Conservation (phyloP, 2,113 vertebrate genomes). For the Sialia sialis region DNA sequence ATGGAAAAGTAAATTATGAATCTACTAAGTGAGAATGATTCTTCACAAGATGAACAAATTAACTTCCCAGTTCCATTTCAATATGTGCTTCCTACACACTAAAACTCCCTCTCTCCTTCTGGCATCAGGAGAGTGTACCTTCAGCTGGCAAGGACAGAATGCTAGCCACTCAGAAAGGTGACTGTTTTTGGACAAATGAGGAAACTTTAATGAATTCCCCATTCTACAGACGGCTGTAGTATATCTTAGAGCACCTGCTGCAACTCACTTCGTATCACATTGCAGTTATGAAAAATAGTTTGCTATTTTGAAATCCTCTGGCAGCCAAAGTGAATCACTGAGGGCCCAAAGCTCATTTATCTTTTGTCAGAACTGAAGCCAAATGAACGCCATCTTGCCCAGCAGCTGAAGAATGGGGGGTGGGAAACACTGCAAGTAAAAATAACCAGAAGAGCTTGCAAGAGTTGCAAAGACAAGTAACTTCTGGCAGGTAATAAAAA, state of each 20-base stretch:
- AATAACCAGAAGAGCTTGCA: slow-evolving; percentile 84
- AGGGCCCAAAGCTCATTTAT: slow-evolving; percentile 98
- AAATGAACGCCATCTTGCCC: slow-evolving; percentile 94
- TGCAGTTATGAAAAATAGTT: slow-evolving; percentile 99
- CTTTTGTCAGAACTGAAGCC: slow-evolving; percentile 99
- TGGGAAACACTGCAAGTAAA: slow-evolving; percentile 87
- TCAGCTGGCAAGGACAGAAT: slow-evolving; percentile 58
- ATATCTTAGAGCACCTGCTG: slow-evolving; percentile 88
- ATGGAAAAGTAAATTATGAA: background rate
- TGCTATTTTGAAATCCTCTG: slow-evolving; percentile 99
- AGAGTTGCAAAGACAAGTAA: slow-evolving; percentile 80
- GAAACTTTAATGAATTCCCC: slow-evolving; percentile 85
- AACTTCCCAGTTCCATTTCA: background rate
- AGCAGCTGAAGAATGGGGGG: slow-evolving; percentile 91
- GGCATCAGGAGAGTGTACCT: background rate
- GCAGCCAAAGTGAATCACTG: slow-evolving; percentile 94
- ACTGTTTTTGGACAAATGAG: slow-evolving; percentile 72
- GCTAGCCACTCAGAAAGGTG: slow-evolving; percentile 62
- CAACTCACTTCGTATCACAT: slow-evolving; percentile 92
- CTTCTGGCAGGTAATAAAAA: slow-evolving; percentile 84
- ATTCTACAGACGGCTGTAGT: slow-evolving; percentile 78
- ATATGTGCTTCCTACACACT: background rate
- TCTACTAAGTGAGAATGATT: background rate
- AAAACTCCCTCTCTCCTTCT: background rate
- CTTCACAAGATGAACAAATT: slow-evolving; percentile 4